phyloP scores from a whole-genome alignment of 2,797 vertebrate species.

The Chrosomus eos region DNA sequence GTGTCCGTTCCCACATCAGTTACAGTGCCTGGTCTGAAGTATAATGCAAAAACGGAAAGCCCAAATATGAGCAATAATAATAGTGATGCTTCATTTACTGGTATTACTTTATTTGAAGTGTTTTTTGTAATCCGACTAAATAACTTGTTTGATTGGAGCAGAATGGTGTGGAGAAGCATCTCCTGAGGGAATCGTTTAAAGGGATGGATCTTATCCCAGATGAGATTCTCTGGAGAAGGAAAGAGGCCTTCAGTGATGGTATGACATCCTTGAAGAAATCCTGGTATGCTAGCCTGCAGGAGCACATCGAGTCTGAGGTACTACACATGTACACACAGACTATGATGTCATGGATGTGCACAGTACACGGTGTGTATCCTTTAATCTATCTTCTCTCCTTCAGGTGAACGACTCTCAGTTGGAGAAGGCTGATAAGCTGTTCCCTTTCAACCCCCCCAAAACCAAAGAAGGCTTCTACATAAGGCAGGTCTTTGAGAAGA shows the following conservation, averaged over 20 bases:
- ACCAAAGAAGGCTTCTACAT: constrained; percentile 85
- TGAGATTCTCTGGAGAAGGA: constrained; percentile 93
- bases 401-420: constrained; percentile 81
- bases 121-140: background rate
- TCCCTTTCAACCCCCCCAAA: constrained; percentile 79
- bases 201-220: constrained; percentile 86
- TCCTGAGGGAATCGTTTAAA: constrained; percentile 89
- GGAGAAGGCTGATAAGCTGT: constrained; percentile 62
- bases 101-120: background rate
- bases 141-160: constrained; percentile 16
- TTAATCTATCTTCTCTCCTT: background rate
- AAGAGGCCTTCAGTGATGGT: constrained; percentile 95
- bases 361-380: background rate
- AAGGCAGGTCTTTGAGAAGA: constrained; percentile 81
- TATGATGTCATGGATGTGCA: background rate
- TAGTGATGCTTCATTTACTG: background rate
- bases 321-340: background rate
- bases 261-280: constrained; percentile 90
- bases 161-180: constrained; percentile 82
- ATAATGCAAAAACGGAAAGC: background rate
- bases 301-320: constrained; percentile 86
- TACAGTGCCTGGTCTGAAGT: background rate
- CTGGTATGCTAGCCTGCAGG: constrained; percentile 90
- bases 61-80: background rate
- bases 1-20: background rate